phyloP scores from a whole-genome alignment of 2,113 vertebrate genomes.

The Meriones unguiculatus region DNA sequence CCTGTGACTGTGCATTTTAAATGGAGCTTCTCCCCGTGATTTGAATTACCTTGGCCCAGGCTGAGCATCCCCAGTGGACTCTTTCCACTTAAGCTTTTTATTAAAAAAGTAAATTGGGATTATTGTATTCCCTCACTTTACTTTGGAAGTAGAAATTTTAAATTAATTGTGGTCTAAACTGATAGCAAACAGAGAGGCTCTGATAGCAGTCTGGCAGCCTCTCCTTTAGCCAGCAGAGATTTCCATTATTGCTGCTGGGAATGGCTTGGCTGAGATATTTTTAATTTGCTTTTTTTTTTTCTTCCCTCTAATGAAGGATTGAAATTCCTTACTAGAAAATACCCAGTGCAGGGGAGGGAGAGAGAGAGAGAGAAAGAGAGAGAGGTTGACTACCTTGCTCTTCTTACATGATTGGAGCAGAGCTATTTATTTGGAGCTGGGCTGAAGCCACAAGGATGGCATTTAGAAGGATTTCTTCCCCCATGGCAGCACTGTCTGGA shows the following conservation, averaged over 20 bases:
- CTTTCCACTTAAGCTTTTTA: slow-evolving; percentile 82
- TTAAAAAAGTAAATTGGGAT: slow-evolving; percentile 83
- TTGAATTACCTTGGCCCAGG: slow-evolving; percentile 74
- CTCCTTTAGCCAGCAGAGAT: slow-evolving; percentile 76
- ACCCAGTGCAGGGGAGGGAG: background rate
- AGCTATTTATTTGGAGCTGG: slow-evolving; percentile 64
- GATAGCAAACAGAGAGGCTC: slow-evolving; percentile 74
- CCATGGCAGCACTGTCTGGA: background rate
- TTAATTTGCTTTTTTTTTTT: slow-evolving; percentile 78
- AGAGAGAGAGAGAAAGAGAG: background rate
- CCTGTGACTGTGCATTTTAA: slow-evolving; percentile 80
- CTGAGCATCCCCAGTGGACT: slow-evolving; percentile 68
- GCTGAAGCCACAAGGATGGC: background rate
- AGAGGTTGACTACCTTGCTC: slow-evolving; percentile 57
- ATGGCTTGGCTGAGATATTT: slow-evolving; percentile 77
- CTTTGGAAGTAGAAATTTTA: slow-evolving; percentile 78
- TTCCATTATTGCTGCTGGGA: slow-evolving; percentile 78
- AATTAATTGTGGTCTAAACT: slow-evolving; percentile 84
- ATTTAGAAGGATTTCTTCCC: slow-evolving; percentile 14
- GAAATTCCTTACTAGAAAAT: slow-evolving; percentile 81
- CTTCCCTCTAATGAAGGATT: slow-evolving; percentile 77
- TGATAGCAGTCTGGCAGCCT: slow-evolving; percentile 73
- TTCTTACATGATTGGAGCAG: slow-evolving; percentile 45
- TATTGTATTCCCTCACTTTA: slow-evolving; percentile 81
- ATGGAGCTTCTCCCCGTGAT: slow-evolving; percentile 49